These are phyloP conservation scores for Typhlichthys eigenmanni DNA, from an alignment of 2,797 vertebrate genomes.

Conservation along the genomic window DNA sequence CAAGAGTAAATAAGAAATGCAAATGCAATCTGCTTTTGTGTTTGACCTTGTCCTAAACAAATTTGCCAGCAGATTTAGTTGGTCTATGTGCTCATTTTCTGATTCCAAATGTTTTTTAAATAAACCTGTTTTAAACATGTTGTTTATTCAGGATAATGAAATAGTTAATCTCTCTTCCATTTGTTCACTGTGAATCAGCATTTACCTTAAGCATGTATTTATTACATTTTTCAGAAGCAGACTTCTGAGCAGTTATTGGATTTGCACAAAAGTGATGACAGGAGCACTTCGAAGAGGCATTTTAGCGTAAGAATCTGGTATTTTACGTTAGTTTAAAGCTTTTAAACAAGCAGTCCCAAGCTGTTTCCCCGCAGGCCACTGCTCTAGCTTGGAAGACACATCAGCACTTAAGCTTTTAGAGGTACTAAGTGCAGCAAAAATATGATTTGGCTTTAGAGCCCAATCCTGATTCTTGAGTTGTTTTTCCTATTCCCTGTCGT, in stretches of 20 bases:
- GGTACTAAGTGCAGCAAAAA: slow-evolving; percentile 64
- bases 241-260: slow-evolving; percentile 27
- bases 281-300: slow-evolving; percentile 37
- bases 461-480: slow-evolving; percentile 44
- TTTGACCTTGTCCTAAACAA: too few relatives aligned
- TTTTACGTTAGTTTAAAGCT: slow-evolving; percentile 57
- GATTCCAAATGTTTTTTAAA: too few relatives aligned
- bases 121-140: too few relatives aligned
- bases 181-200: slow-evolving; percentile 23
- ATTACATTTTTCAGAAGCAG: slow-evolving; percentile 34
- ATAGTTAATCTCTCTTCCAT: background rate
- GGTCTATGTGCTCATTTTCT: too few relatives aligned
- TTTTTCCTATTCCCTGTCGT: slow-evolving; percentile 52
- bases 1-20: too few relatives aligned
- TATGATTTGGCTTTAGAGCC: slow-evolving; percentile 56
- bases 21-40: too few relatives aligned
- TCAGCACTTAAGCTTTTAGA: slow-evolving; percentile 61
- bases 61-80: too few relatives aligned
- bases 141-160: too few relatives aligned
- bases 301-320: slow-evolving; percentile 49
- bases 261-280: slow-evolving; percentile 22
- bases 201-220: slow-evolving; percentile 37
- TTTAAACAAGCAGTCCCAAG: slow-evolving; percentile 55
- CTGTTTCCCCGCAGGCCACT: slow-evolving; percentile 48
- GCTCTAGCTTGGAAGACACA: slow-evolving; percentile 44